These are phyloP conservation scores for Atta cephalotes DNA, from an alignment of 1,140 invertebrate genomes.

Conservation along the genomic window DNA sequence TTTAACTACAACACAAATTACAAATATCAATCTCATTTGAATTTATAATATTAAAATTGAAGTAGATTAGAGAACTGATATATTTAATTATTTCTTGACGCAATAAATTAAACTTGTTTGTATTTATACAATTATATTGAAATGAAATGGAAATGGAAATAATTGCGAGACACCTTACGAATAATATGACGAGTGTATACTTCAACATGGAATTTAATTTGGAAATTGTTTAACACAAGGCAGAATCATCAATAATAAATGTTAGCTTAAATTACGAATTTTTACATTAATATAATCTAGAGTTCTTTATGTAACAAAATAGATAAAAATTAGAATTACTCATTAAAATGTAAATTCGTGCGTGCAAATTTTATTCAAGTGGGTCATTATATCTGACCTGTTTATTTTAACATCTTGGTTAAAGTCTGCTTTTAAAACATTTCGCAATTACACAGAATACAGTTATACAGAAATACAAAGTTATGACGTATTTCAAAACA, in stretches of 20 bases:
- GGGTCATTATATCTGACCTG: constrained; percentile 2
- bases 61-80: background rate
- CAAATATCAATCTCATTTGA: background rate
- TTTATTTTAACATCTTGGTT: constrained; percentile 3
- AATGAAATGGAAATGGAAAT: background rate
- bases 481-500: background rate
- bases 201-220: constrained; percentile 17
- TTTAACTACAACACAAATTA: background rate
- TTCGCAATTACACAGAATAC: background rate
- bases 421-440: background rate
- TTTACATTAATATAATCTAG: background rate
- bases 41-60: background rate
- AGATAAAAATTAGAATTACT: constrained; percentile 11
- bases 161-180: background rate
- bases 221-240: background rate
- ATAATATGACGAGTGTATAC: background rate
- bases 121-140: background rate
- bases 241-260: constrained; percentile 20
- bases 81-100: background rate
- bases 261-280: constrained; percentile 13
- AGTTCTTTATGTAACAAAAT: constrained; percentile 1
- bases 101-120: background rate
- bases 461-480: background rate
- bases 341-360: background rate
- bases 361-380: background rate